phyloP scores from a whole-genome alignment of 2,113 vertebrate genomes.

The Cochlearius cochlearius region DNA sequence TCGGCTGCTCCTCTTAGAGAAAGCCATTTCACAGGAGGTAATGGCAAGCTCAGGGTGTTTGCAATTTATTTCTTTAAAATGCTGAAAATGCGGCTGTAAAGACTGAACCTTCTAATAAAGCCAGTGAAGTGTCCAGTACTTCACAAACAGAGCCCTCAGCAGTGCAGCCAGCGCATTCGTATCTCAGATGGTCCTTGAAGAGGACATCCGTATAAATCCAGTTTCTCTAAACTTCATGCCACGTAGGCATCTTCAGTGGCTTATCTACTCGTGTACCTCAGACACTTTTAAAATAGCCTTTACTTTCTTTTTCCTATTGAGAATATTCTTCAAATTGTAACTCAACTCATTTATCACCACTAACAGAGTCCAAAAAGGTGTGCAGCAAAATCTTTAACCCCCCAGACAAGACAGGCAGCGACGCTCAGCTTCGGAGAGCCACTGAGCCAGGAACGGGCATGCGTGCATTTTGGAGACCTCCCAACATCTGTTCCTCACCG shows the following conservation, averaged over 20 bases:
- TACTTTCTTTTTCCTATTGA: not conserved
- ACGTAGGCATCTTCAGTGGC: not conserved
- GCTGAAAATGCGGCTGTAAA: not conserved
- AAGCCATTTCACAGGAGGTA: not conserved
- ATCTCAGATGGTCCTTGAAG: not conserved
- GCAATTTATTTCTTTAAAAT: not conserved
- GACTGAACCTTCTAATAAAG: not conserved
- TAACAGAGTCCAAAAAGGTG: not conserved
- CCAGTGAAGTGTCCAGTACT: not conserved
- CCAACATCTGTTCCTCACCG: not conserved
- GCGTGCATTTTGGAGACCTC: fast-evolving
- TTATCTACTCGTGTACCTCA: not conserved
- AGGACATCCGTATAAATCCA: not conserved
- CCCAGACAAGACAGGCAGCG: not conserved
- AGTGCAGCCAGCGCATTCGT: fast-evolving
- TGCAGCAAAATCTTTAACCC: not conserved
- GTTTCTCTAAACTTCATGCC: not conserved
- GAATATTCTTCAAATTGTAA: not conserved
- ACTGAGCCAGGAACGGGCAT: not conserved
- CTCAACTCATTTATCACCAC: not conserved
- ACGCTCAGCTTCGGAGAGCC: not conserved
- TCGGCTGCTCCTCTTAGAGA: not conserved
- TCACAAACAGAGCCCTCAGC: not conserved
- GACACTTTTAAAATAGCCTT: not conserved
- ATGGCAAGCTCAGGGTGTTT: not conserved